Base-by-base conservation (phyloP, 1,140 invertebrate species). In the Phymastichus coffea region DNA sequence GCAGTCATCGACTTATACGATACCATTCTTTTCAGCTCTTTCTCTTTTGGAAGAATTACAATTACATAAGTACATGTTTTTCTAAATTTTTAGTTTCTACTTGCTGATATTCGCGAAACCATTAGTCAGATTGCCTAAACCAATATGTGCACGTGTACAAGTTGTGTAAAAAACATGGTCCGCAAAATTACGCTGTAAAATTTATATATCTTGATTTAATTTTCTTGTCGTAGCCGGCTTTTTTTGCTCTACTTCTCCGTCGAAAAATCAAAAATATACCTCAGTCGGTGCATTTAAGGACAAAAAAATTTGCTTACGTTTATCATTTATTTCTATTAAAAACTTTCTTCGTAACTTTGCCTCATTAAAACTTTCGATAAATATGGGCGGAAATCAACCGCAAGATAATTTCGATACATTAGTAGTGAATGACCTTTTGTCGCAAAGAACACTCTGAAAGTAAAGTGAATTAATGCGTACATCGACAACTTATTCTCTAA, bases 141-240 rank as follows among this genome's bases (percentile, higher is more conserved):
- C 20, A 61, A 61, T 56, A 43, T 49, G 37, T 49, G 52, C 59
- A 37, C 33, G 46, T 61, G 49, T 61, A 61, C 38, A 61, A 55
- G 54, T 54, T 61, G 59, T 61, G 59, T 61, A 61, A 55, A 61
- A 61, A 61, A 61, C 52, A 55, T 62, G 60, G 60, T 62, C 60
- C 60, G 41, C 60, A 57, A 62, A 33, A 62, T 57, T 62, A 52
- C 60, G 57, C 47, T 62, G 53, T 52, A 62, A 52, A 62, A 46
- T 62, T 57, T 57, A 28, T 52, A 33, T 62, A 57, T 28, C 46
- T 52, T 40, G 6, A n/a, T 17, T 40, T n/a, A 40, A 8, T 40
- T 17, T 40, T 35, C 28, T 52, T 35, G 14, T 43, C 17, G 8
- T 38, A 38, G 28, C 38, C n/a, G 19, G n/a, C n/a, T n/a, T n/a